Evolutionary conservation across 2,888 invertebrate species (phyloP).

Genomic region (Ferrisia virgata): DNA sequence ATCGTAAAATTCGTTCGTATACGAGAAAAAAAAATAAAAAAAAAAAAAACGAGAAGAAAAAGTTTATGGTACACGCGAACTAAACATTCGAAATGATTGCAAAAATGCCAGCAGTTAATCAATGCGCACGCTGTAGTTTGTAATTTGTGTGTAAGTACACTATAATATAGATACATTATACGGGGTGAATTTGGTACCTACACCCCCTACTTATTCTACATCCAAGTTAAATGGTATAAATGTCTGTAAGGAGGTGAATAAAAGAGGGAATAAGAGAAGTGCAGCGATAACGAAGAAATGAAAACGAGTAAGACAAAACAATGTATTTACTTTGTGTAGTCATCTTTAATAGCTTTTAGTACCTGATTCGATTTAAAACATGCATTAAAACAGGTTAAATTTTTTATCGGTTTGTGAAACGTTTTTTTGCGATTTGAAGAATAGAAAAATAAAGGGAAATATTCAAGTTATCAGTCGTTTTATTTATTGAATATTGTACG

Average conservation of each 20-base stretch:
- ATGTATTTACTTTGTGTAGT: no score
- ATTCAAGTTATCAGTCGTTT: no score
- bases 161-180: no score
- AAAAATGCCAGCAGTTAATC: not conserved
- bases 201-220: no score
- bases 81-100: not conserved
- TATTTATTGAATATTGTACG: no score
- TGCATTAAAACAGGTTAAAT: not conserved
- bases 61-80: not conserved
- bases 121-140: not conserved
- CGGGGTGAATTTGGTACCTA: no score
- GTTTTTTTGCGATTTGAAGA: not conserved
- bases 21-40: no score
- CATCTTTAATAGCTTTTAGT: not conserved
- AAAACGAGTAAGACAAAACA: not conserved
- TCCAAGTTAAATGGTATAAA: not conserved
- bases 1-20: no score
- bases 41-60: no score
- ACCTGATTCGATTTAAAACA: not conserved
- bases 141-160: not conserved
- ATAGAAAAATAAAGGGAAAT: not conserved
- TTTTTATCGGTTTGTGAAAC: not conserved
- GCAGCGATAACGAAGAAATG: not conserved
- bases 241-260: not conserved
- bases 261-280: not conserved